Base-by-base conservation (phyloP, 2,888 invertebrate species). In the Agriopis marginaria region DNA sequence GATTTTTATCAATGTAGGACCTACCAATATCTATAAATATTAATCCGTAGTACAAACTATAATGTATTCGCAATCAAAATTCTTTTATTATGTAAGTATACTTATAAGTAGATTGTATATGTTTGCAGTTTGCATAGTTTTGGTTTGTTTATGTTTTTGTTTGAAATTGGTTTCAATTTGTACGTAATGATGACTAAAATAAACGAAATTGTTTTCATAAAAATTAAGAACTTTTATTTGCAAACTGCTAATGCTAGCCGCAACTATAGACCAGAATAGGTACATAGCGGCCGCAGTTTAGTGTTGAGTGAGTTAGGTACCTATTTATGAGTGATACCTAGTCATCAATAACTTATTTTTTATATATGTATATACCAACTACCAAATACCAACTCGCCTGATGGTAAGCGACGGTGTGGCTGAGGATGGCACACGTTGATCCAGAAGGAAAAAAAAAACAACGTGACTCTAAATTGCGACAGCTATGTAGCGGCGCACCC, bases 121-220 rank as follows among this genome's bases (percentile, higher is more conserved):
- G 11, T 42, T 17, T 56, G 42, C 32, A 42, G 40, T 61, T 40
- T 51, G 50, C 39, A 47, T 54, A 68, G 10, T 63, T 72, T 67
- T 72, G 47, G 49, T 71, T 71, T 70, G 69, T 69, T 71, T 14
- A 64, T 3, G 63, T 72, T 71, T 69, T 62, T 66, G 73, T 70
- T 73, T 71, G 58, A 56, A 66, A 72, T 72, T 73, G 72, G 63
- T 68, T 71, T 69, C 71, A 47, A 66, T 60, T 66, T 65, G 63
- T 59, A 66, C n/a, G 64, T 66, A 67, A 50, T 56, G 54, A 50
- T 58, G 68, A 40, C 62, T 54, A 66, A 69, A 75, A 66, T 74
- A 75, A 75, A 76, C 53, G 56, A 60, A 71, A 75, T 72, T 77
- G 72, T 77, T 75, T 76, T 66, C 49, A 63, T 67, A 66, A 51